Evolutionary conservation across 2,797 vertebrate species (phyloP).

Genomic region (Bufotes viridis): DNA sequence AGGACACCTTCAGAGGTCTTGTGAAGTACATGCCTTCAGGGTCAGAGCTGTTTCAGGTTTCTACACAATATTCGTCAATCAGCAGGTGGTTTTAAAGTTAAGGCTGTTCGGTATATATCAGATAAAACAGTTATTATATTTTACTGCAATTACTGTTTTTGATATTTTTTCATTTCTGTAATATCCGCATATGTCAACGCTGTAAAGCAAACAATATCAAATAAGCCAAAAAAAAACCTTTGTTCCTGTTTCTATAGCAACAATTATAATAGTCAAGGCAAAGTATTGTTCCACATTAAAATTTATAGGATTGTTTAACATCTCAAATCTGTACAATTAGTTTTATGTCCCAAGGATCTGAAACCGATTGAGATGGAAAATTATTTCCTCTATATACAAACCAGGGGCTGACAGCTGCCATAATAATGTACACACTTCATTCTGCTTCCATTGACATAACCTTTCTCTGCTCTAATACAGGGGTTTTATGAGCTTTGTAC

Average conservation of each 20-base stretch:
- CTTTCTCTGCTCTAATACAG: neutral
- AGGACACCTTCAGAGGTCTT: too few relatives aligned
- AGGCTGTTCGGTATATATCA: too few relatives aligned
- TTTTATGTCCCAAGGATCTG: neutral
- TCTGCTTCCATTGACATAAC: neutral
- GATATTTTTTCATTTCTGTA: neutral
- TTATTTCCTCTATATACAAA: neutral
- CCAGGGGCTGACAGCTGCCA: neutral
- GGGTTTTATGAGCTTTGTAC: neutral
- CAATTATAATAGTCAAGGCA: neutral
- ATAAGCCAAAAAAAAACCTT: neutral
- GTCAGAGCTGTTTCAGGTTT: too few relatives aligned
- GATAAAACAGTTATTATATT: neutral
- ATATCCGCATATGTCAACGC: neutral
- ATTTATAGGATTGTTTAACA: neutral
- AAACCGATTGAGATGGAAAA: neutral
- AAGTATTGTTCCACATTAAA: slow-evolving; percentile 4
- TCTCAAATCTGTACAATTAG: slow-evolving; percentile 22
- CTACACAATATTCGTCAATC: too few relatives aligned
- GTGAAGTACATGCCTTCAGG: too few relatives aligned
- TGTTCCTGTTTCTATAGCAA: neutral
- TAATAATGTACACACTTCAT: neutral
- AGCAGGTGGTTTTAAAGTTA: too few relatives aligned
- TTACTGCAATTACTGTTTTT: neutral
- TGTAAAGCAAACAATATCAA: slow-evolving; percentile 4